phyloP scores from a whole-genome alignment of 2,797 vertebrate species.

The Crocodylus rhombifer region DNA sequence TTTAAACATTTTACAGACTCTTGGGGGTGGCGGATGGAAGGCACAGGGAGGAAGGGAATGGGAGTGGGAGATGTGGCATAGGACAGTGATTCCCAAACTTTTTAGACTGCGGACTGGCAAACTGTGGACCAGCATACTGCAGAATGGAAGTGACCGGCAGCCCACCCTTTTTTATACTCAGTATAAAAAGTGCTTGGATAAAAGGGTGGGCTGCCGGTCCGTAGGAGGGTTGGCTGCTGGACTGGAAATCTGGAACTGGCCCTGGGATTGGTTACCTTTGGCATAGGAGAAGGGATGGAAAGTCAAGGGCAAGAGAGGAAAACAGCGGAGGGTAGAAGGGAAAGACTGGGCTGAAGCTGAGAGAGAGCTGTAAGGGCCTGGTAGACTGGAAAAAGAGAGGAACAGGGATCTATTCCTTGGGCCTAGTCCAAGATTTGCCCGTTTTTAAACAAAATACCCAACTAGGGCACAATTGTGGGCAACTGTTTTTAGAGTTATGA shows the following conservation, averaged over 20 bases:
- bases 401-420: background rate
- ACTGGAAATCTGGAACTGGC: too few species aligned
- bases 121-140: too few species aligned
- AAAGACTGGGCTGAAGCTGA: constrained; percentile 44
- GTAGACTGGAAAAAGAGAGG: background rate
- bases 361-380: constrained; percentile 4
- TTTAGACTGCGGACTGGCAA: too few species aligned
- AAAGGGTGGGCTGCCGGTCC: too few species aligned
- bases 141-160: too few species aligned
- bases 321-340: background rate
- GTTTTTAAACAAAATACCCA: background rate
- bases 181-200: too few species aligned
- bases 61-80: rapidly evolving
- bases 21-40: background rate
- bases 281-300: background rate
- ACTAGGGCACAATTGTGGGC: background rate
- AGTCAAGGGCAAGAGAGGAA: constrained; percentile 33
- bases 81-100: too few species aligned
- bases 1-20: constrained; percentile 15
- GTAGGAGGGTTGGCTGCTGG: too few species aligned
- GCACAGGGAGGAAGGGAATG: constrained; percentile 39
- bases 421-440: too few species aligned
- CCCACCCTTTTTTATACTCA: too few species aligned
- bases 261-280: too few species aligned
- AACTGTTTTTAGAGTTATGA: background rate